phyloP scores from a whole-genome alignment of 2,797 vertebrate species.

The Enteromius mattozi region DNA sequence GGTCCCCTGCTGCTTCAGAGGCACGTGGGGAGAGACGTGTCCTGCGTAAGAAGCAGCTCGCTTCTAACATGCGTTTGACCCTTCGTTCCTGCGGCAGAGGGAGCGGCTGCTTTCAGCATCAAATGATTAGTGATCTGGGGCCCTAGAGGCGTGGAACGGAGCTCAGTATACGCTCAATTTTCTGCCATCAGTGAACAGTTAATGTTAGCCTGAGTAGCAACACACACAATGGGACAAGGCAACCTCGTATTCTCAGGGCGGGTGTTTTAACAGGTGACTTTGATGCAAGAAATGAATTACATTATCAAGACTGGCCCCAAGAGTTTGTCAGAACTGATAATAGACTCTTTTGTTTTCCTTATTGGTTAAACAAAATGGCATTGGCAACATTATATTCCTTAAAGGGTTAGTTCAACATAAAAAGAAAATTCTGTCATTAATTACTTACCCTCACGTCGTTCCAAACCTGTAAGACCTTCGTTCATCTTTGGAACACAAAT shows the following conservation, averaged over 20 bases:
- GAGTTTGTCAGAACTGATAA: constrained; percentile 14
- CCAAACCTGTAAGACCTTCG: too few relatives aligned
- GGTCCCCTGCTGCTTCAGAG: constrained; percentile 39
- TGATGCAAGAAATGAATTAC: constrained; percentile 9
- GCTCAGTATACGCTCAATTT: constrained; percentile 15
- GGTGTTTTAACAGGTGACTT: constrained; percentile 2
- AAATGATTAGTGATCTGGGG: constrained; percentile 37
- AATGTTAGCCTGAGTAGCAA: constrained; percentile 35
- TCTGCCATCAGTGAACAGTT: constrained; percentile 39
- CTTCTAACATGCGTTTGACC: constrained; percentile 47
- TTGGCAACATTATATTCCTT: constrained; percentile 3
- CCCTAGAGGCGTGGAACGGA: constrained; percentile 22
- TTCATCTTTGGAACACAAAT: too few relatives aligned
- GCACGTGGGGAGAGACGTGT: constrained; percentile 42
- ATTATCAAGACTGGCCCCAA: constrained; percentile 31
- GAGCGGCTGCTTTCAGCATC: constrained; percentile 41
- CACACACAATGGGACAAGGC: constrained; percentile 29
- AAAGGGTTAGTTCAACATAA: neutral
- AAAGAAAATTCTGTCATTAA: too few relatives aligned
- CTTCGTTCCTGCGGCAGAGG: constrained; percentile 28
- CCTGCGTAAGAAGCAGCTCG: constrained; percentile 37
- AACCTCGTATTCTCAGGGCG: constrained; percentile 15
- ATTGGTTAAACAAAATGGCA: neutral
- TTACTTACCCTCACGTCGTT: too few relatives aligned
- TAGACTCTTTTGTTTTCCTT: constrained; percentile 21